phyloP scores from a whole-genome alignment of 2,888 invertebrate genomes.

The Drosophila meridionalis region DNA sequence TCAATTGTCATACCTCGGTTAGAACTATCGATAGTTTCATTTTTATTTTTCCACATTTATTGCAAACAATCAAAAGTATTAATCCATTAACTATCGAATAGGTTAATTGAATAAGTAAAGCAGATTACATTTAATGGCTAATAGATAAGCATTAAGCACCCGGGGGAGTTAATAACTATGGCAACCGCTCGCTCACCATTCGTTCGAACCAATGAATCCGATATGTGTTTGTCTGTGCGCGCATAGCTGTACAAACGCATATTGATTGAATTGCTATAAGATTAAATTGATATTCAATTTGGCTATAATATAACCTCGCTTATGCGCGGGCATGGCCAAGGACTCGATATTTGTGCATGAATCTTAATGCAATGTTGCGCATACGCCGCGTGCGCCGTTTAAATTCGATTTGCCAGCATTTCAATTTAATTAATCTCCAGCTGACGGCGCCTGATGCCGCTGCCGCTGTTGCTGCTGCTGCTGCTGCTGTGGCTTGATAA shows the following conservation, averaged over 20 bases:
- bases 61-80: background rate
- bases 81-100: background rate
- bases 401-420: conserved; percentile 70
- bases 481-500: conserved; percentile 37
- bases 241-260: background rate
- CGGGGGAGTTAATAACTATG: background rate
- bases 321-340: background rate
- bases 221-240: conserved; percentile 24
- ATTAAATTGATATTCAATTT: conserved; percentile 7
- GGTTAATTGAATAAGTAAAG: background rate
- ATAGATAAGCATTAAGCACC: background rate
- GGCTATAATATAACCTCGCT: conserved; percentile 6
- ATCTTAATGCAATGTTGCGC: conserved; percentile 34
- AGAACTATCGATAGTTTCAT: background rate
- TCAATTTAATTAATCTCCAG: conserved; percentile 69
- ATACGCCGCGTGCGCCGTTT: conserved; percentile 48
- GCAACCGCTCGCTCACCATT: background rate
- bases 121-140: conserved; percentile 2
- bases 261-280: conserved; percentile 4
- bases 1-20: background rate
- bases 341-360: conserved; percentile 10
- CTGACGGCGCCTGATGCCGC: conserved; percentile 19
- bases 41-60: background rate
- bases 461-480: background rate
- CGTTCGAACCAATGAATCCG: conserved; percentile 45